Conservation (phyloP, 2,113 vertebrate species). For the Falcunculus frontatus region DNA sequence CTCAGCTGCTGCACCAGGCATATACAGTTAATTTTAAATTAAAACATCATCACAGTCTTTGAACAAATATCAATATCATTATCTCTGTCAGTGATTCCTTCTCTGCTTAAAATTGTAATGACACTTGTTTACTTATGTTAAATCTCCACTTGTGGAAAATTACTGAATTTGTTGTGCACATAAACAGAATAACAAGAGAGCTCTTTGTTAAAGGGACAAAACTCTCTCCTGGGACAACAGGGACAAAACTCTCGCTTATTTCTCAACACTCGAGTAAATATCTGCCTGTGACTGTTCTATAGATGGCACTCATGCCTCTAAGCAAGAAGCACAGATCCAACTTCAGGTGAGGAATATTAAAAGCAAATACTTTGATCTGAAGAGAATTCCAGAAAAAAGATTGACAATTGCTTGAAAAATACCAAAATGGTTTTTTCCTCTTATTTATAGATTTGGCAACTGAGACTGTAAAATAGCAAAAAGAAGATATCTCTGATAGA, state of each 20-base stretch:
- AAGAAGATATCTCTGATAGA: neutral
- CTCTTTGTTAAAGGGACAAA: neutral
- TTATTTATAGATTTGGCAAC: neutral
- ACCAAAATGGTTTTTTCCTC: neutral
- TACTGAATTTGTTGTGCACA: slow-evolving; percentile 46
- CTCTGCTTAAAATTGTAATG: slow-evolving; percentile 47
- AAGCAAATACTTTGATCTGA: neutral
- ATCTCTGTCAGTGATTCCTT: slow-evolving; percentile 25
- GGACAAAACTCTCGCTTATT: neutral
- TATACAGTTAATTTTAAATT: slow-evolving; percentile 35
- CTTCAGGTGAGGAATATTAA: neutral
- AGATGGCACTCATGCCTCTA: slow-evolving; percentile 67
- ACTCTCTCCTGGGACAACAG: neutral
- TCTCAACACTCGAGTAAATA: neutral
- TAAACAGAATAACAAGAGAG: neutral
- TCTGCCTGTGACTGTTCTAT: slow-evolving; percentile 30
- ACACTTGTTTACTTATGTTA: slow-evolving; percentile 56
- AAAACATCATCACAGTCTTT: slow-evolving; percentile 31
- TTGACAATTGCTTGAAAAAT: neutral
- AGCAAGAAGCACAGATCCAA: neutral
- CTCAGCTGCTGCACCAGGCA: neutral
- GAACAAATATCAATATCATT: slow-evolving; percentile 58
- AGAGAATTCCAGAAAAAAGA: neutral
- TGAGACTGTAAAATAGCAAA: neutral
- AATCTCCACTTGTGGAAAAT: slow-evolving; percentile 49